Conservation (phyloP, 2,797 vertebrate genomes). For the Acanthopagrus latus region DNA sequence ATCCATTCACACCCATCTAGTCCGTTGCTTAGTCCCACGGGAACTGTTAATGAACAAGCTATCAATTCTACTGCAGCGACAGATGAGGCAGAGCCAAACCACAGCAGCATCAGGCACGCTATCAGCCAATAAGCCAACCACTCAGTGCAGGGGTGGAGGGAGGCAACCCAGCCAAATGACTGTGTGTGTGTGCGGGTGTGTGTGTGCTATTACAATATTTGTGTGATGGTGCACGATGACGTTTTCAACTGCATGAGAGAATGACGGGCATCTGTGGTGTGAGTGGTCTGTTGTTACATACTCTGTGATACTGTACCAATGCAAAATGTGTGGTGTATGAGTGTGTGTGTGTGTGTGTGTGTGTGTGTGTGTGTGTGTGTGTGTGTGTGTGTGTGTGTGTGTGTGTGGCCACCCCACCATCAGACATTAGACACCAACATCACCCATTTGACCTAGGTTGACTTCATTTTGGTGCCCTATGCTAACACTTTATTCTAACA, state of each 20-base stretch:
- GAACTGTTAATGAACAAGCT: slow-evolving; percentile 64
- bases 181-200: slow-evolving; percentile 19
- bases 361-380: slow-evolving; percentile 14
- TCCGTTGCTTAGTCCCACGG: slow-evolving; percentile 56
- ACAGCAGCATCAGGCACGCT: slow-evolving; percentile 64
- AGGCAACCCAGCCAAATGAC: slow-evolving; percentile 14
- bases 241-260: slow-evolving; percentile 59
- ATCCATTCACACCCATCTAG: slow-evolving; percentile 58
- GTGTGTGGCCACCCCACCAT: slow-evolving; percentile 8
- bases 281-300: slow-evolving; percentile 28
- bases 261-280: slow-evolving; percentile 55
- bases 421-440: background rate
- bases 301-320: slow-evolving; percentile 1
- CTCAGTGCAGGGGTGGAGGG: slow-evolving; percentile 51
- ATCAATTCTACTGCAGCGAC: slow-evolving; percentile 67
- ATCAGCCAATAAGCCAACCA: slow-evolving; percentile 54
- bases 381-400: slow-evolving; percentile 1
- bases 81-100: slow-evolving; percentile 61
- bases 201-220: slow-evolving; percentile 35
- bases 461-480: background rate
- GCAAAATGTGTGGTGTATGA: slow-evolving; percentile 1
- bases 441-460: slow-evolving; percentile 1
- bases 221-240: slow-evolving; percentile 69
- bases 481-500: background rate
- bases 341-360: slow-evolving; percentile 10